Conservation (phyloP, 1,140 invertebrate genomes). For the Scaptomyza hsui region DNA sequence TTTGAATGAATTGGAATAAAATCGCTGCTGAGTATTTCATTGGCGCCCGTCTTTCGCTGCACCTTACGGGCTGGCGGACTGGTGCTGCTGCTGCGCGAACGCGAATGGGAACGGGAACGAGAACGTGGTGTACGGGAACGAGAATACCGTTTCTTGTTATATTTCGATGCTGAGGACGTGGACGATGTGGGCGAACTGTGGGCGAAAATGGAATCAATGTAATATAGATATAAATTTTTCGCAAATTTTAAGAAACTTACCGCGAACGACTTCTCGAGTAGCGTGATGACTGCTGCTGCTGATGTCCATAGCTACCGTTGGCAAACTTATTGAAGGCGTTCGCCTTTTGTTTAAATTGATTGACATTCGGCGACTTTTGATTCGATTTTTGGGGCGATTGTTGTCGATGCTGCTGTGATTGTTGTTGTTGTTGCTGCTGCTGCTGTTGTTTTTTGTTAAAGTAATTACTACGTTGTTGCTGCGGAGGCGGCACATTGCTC, state of each 20-base stretch:
- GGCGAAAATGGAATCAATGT: constrained; percentile 17
- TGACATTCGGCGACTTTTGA: constrained; percentile 46
- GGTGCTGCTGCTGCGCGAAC: constrained; percentile 63
- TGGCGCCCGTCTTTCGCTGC: constrained; percentile 62
- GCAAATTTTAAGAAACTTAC: constrained; percentile 50
- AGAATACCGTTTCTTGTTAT: constrained; percentile 68
- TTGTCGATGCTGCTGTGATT: constrained; percentile 25
- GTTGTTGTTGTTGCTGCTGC: constrained; percentile 52
- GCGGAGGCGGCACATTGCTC: constrained; percentile 50
- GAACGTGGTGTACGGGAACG: constrained; percentile 69
- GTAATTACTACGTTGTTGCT: constrained; percentile 62
- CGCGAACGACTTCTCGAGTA: constrained; percentile 76
- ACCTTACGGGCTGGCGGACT: constrained; percentile 72
- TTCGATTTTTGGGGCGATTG: constrained; percentile 30
- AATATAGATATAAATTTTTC: background rate
- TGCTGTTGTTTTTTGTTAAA: constrained; percentile 66
- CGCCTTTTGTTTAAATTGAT: constrained; percentile 64
- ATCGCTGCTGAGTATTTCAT: constrained; percentile 54
- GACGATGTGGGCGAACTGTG: constrained; percentile 54
- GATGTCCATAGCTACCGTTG: constrained; percentile 42
- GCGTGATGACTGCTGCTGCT: constrained; percentile 44
- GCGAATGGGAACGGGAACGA: constrained; percentile 54
- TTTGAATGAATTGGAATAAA: constrained; percentile 74
- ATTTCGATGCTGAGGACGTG: constrained; percentile 68
- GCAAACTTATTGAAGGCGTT: constrained; percentile 65